Base-by-base conservation (phyloP, 1,140 invertebrate genomes). In the Aplysia californica region DNA sequence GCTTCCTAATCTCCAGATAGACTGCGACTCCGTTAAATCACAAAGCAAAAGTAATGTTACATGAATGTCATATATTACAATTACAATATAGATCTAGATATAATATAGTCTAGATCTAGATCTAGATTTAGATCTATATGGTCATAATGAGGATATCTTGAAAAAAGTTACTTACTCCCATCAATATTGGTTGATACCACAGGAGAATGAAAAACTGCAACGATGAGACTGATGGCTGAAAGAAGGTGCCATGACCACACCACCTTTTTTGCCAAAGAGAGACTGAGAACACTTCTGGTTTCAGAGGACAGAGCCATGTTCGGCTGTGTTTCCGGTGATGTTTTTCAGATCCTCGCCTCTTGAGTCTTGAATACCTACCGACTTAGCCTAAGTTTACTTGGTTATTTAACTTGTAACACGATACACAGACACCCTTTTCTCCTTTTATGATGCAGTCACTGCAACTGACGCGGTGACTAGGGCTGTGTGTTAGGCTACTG, bases 211-310 rank as follows among this genome's bases (percentile, higher is more conserved):
- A 44, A 20, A 20, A 68, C 5, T 23, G 39, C 20, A 20, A 68
- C 35, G 21, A 68, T 31, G 10, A 39, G 39, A 2, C 39, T 33
- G 31, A 44, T 0, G 21, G 39, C 23, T 2, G 66, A 68, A 21
- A 68, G 1, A 4, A 68, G n/a, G 50, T 68, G 66, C 66, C 66
- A 68, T 68, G 66, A 44, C 23, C 39, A n/a, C 66, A 68, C 23
- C 39, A 38, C 21, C 26, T 10, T 41, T 26, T 15, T 68, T 2
- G 23, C 15, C 31, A 39, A 68, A 6, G 29, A n/a, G n/a, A n/a
- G n/a, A n/a, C n/a, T n/a, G n/a, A n/a, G n/a, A n/a, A n/a, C n/a
- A n/a, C n/a, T n/a, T n/a, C n/a, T n/a, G n/a, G n/a, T n/a, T n/a
- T n/a, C n/a, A n/a, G n/a, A n/a, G n/a, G n/a, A n/a, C n/a, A n/a